A percentile compares a stretch with the other conserved stretches of the same genome.
Conservation (phyloP, 2,797 vertebrate genomes). For the Sphenopsis melanotis region DNA sequence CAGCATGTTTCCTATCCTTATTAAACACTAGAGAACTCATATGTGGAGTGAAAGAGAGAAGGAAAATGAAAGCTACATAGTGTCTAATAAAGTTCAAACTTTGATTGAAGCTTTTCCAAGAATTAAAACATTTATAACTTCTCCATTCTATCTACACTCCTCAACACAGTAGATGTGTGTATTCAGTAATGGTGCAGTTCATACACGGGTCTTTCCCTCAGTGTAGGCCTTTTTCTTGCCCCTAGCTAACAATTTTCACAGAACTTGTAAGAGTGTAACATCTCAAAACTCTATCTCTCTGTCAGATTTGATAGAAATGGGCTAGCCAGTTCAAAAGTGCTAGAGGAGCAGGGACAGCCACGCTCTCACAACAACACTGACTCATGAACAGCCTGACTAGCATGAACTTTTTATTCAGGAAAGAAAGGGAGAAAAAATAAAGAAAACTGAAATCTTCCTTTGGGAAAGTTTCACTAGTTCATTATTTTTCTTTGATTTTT, state of each 20-base stretch:
- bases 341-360: not conserved
- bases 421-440: not conserved
- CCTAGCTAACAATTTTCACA: not conserved
- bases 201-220: not conserved
- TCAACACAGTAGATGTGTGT: not conserved
- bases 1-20: constrained; percentile 17
- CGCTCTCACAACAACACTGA: not conserved
- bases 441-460: not conserved
- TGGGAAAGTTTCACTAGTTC: not conserved
- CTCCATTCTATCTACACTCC: not conserved
- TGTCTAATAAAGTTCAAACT: constrained; percentile 19
- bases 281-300: not conserved
- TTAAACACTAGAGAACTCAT: constrained; percentile 37
- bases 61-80: not conserved
- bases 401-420: not conserved
- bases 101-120: constrained; percentile 29
- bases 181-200: not conserved
- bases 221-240: not conserved
- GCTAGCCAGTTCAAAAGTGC: not conserved
- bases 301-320: not conserved
- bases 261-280: not conserved
- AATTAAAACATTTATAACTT: constrained; percentile 19
- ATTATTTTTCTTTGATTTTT: not conserved
- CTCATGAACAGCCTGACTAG: not conserved
- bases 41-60: not conserved